Evolutionary conservation across 35 echinoderm and acorn worm genomes (phyloP).

Genomic region (Acanthaster planci): DNA sequence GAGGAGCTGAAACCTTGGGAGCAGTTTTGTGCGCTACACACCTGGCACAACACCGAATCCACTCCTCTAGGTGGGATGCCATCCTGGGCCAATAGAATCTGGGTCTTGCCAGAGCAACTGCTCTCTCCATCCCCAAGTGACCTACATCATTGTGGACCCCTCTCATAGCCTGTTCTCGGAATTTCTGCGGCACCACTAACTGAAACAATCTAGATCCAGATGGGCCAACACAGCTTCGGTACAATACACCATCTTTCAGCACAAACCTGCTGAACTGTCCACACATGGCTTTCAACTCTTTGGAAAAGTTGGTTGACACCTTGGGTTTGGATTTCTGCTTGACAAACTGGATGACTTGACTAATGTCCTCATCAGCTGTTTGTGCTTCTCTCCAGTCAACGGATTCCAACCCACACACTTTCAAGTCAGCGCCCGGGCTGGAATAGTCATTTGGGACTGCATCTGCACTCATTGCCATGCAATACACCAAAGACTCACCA

Average conservation of each 20-base stretch:
- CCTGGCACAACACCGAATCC: slow-evolving; percentile 20
- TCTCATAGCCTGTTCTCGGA: too few species aligned
- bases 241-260: slow-evolving; percentile 29
- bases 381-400: background rate
- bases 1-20: background rate
- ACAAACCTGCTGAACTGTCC: slow-evolving; percentile 39
- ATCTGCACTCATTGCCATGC: background rate
- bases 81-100: slow-evolving; percentile 53
- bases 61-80: background rate
- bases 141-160: slow-evolving; percentile 51
- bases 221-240: background rate
- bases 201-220: background rate
- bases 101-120: slow-evolving; percentile 17
- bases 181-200: slow-evolving; percentile 36
- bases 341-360: background rate
- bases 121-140: slow-evolving; percentile 47
- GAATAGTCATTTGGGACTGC: background rate
- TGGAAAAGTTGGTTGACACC: background rate
- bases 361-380: background rate
- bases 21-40: slow-evolving; percentile 51
- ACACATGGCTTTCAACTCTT: background rate
- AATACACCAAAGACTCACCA: background rate
- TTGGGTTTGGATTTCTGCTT: background rate
- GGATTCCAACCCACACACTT: background rate
- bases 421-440: background rate